These are phyloP conservation scores for Malurus splendens DNA, from an alignment of 2,797 vertebrate genomes.

Conservation along the genomic window DNA sequence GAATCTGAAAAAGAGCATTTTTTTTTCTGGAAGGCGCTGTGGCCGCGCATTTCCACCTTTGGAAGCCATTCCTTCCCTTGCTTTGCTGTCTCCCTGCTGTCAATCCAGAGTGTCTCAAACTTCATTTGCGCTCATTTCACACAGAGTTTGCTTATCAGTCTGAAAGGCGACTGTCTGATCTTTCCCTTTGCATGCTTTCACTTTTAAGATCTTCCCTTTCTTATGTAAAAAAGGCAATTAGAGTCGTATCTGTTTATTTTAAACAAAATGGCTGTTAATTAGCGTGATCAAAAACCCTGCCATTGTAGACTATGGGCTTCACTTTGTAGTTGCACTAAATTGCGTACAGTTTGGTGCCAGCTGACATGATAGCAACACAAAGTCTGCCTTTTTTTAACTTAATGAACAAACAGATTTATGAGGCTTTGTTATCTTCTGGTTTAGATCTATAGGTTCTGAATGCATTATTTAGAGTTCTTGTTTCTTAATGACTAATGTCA, in stretches of 20 bases:
- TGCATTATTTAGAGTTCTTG: constrained; percentile 72
- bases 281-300: constrained; percentile 95
- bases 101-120: constrained; percentile 40
- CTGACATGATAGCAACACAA: constrained; percentile 90
- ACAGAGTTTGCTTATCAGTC: constrained; percentile 71
- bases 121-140: constrained; percentile 64
- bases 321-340: constrained; percentile 94
- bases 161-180: constrained; percentile 86
- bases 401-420: constrained; percentile 87
- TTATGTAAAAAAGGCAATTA: constrained; percentile 99
- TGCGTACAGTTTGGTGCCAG: constrained; percentile 86
- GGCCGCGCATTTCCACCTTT: neutral
- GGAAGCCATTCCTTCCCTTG: neutral
- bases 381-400: constrained; percentile 82
- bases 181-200: constrained; percentile 83
- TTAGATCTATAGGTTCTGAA: constrained; percentile 75
- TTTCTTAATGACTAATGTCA: constrained; percentile 74
- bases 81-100: constrained; percentile 34
- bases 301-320: constrained; percentile 86
- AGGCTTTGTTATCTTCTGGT: constrained; percentile 75
- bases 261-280: constrained; percentile 99
- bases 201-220: constrained; percentile 99
- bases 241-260: constrained; percentile 99
- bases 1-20: neutral
- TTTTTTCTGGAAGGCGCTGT: neutral